These are phyloP conservation scores for Arrhamphus sclerolepis DNA, from an alignment of 2,797 vertebrate genomes.

Conservation along the genomic window DNA sequence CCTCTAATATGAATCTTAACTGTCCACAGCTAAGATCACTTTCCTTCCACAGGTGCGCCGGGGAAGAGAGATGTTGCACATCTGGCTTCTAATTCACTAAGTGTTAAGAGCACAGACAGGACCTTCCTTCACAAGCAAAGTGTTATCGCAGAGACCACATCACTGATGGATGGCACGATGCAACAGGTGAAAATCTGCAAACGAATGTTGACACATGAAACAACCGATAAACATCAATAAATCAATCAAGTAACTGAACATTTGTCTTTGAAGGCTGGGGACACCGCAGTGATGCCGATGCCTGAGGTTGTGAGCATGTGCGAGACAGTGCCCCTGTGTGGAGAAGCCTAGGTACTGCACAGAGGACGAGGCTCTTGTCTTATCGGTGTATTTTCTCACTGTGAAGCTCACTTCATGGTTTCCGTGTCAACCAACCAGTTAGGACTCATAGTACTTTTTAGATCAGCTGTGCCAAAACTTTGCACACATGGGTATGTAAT, in stretches of 20 bases:
- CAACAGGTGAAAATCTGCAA: conserved; percentile 43
- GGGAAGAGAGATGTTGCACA: conserved; percentile 53
- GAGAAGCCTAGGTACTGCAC: conserved; percentile 67
- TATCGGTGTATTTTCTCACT: no score
- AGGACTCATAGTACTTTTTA: no score
- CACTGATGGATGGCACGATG: conserved; percentile 35
- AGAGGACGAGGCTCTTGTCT: not conserved
- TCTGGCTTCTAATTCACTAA: conserved; percentile 48
- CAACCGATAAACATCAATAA: not conserved
- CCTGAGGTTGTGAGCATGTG: conserved; percentile 57
- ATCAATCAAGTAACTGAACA: not conserved
- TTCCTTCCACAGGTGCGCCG: conserved; percentile 45
- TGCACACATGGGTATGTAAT: not conserved
- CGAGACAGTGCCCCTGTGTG: conserved; percentile 69
- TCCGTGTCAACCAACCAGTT: no score
- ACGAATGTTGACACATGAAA: not conserved
- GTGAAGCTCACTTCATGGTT: no score
- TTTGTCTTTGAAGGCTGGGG: conserved; percentile 53
- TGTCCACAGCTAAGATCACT: not conserved
- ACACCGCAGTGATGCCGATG: conserved; percentile 18
- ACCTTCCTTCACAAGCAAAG: conserved; percentile 33
- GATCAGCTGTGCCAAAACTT: no score
- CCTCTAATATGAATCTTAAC: not conserved
- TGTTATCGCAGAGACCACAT: conserved; percentile 22
- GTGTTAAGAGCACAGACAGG: conserved; percentile 51